These are phyloP conservation scores for Caretta caretta DNA, from an alignment of 2,113 vertebrate genomes.

Conservation along the genomic window DNA sequence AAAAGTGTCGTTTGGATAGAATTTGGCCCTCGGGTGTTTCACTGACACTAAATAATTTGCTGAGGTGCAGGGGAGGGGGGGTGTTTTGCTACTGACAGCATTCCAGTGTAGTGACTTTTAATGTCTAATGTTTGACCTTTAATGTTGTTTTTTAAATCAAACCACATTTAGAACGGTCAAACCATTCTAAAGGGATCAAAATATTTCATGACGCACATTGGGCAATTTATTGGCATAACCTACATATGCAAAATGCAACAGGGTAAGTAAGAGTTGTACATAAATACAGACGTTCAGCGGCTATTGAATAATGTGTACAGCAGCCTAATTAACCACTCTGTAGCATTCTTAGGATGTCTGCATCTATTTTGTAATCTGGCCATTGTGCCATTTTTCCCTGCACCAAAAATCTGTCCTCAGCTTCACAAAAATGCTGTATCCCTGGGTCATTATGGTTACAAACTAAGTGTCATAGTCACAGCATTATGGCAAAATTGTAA, in stretches of 20 bases:
- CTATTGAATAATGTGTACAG: neutral
- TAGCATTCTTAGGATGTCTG: neutral
- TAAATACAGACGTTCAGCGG: accelerated
- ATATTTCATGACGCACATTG: neutral
- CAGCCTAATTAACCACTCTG: neutral
- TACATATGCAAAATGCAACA: neutral
- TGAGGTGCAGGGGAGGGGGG: neutral
- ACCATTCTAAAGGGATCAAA: neutral
- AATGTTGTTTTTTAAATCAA: neutral
- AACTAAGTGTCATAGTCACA: neutral
- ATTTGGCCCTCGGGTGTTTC: neutral
- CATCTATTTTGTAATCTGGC: neutral
- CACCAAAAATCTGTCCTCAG: neutral
- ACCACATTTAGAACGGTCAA: neutral
- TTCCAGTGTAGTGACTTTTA: accelerated
- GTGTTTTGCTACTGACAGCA: neutral
- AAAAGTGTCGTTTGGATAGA: neutral
- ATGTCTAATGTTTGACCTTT: neutral
- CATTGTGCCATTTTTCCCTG: accelerated
- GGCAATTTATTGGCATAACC: neutral
- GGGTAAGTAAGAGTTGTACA: neutral
- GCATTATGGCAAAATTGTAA: neutral
- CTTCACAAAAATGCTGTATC: neutral
- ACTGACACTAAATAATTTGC: neutral
- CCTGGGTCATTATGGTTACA: neutral